A percentile compares a stretch with the other conserved stretches of the same genome.
These are phyloP conservation scores for Lepidostoma basale DNA, from an alignment of 1,140 invertebrate species.

Conservation along the genomic window DNA sequence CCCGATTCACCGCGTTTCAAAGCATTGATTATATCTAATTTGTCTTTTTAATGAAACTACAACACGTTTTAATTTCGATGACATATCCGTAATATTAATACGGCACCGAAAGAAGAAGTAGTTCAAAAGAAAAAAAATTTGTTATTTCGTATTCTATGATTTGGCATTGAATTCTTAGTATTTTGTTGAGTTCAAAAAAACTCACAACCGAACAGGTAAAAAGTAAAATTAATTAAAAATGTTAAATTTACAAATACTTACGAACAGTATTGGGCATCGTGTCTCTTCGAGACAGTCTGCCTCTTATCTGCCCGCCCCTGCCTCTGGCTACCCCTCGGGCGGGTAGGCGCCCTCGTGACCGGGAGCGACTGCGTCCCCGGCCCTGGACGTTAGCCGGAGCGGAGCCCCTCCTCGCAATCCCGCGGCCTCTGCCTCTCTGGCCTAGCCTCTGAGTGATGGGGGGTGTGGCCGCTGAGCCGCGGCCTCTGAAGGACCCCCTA, in stretches of 20 bases:
- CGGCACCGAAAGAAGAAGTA: too few species aligned
- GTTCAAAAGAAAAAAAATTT: not conserved
- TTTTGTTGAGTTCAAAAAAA: not conserved
- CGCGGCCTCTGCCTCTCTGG: conserved; percentile 3
- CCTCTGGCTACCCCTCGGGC: not conserved
- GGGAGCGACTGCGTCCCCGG: conserved; percentile 3
- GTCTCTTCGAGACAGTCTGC: conserved; percentile 24
- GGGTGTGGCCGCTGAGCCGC: not conserved
- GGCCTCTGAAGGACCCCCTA: not conserved
- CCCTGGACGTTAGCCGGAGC: not conserved
- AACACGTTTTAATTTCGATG: too few species aligned
- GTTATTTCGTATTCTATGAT: too few species aligned
- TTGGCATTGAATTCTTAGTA: too few species aligned
- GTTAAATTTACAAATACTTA: not conserved
- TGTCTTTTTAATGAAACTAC: too few species aligned
- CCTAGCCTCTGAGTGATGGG: not conserved
- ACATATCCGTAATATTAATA: too few species aligned
- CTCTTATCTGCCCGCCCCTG: not conserved
- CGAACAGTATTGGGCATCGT: conserved; percentile 8
- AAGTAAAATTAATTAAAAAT: not conserved
- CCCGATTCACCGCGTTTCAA: too few species aligned
- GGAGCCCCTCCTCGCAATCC: not conserved
- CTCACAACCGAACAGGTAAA: not conserved
- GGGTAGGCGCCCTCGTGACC: not conserved
- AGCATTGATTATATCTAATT: too few species aligned